Base-by-base conservation (phyloP, 1,140 invertebrate species). In the Euwallacea similis region DNA sequence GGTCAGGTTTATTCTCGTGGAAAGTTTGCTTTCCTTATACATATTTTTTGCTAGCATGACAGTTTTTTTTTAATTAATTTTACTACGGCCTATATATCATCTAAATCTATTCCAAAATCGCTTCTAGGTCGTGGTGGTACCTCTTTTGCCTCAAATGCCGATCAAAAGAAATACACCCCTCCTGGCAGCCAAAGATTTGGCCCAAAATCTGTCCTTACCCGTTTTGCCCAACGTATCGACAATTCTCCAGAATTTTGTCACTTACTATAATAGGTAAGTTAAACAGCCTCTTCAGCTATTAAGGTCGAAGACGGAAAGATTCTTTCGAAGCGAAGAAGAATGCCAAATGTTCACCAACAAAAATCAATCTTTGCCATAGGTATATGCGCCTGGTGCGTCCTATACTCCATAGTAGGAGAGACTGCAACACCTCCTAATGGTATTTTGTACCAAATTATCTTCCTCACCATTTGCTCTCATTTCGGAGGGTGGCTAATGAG, bases 401-500 rank as follows among this genome's bases (percentile, higher is more conserved):
- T 92, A 46, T 94, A 88, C 82, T 84, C 87, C 42, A 76, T 95
- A 42, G 86, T 94, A 54, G 91, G 91, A 11, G 81, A 88, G 0
- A 88, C 91, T 42, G 92, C 91, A 0, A 88, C 92, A 2, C 87
- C 86, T 0, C 87, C 86, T 0, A 92, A 92, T 9, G 93, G 93
- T 3, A 89, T 91, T 73, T 82, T 95, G 3, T 96, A 94, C 77
- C 88, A 88, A 69, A 82, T 97, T 3, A 91, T 92, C 4, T 82
- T 90, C 0, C 84, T 94, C 0, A 86, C 87, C 15, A 87, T 96
- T 43, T 88, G 88, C 7, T 90, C 92, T 0, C 87, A 94, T 81
- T 89, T 95, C 73, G 93, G 90, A 7, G 94, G 94, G 54, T 92
- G 90, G 86, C 75, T 93, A 6, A 81, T 92, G 74, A 88, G 88